phyloP scores from a whole-genome alignment of 2,888 invertebrate genomes.

The Fissipunctia ypsillon region DNA sequence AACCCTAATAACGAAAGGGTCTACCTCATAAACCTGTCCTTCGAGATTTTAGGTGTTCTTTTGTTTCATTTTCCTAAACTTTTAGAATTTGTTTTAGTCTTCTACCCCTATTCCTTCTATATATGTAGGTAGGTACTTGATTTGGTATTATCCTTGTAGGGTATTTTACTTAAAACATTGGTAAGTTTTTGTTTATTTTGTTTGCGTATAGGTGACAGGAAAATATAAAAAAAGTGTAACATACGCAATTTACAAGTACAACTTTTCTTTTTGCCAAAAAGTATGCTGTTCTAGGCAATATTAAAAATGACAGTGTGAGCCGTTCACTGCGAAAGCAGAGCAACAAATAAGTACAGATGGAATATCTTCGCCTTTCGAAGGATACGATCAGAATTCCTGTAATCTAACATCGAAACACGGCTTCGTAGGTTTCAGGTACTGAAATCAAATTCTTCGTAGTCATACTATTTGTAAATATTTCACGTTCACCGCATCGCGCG shows the following conservation, averaged over 20 bases:
- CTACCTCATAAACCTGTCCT: neutral
- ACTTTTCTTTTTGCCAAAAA: neutral
- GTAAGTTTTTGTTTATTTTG: conserved; percentile 6
- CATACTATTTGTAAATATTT: conserved; percentile 22
- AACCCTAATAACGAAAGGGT: neutral
- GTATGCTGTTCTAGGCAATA: neutral
- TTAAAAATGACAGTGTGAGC: neutral
- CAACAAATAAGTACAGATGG: neutral
- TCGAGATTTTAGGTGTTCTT: neutral
- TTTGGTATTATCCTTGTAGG: neutral
- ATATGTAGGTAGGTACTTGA: neutral
- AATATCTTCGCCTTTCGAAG: neutral
- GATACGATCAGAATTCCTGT: neutral
- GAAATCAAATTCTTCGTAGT: conserved; percentile 29
- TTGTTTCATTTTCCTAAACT: neutral
- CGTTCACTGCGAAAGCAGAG: neutral
- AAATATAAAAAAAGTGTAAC: neutral
- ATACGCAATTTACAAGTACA: too few relatives aligned
- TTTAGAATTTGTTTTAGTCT: neutral
- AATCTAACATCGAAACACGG: neutral
- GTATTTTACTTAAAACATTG: neutral
- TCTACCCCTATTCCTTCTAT: neutral
- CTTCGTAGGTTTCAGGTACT: conserved; percentile 6
- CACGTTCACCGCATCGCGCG: neutral
- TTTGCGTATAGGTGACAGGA: neutral